Evolutionary conservation across 1,140 invertebrate genomes (phyloP).

Genomic region (Bombus confusus): DNA sequence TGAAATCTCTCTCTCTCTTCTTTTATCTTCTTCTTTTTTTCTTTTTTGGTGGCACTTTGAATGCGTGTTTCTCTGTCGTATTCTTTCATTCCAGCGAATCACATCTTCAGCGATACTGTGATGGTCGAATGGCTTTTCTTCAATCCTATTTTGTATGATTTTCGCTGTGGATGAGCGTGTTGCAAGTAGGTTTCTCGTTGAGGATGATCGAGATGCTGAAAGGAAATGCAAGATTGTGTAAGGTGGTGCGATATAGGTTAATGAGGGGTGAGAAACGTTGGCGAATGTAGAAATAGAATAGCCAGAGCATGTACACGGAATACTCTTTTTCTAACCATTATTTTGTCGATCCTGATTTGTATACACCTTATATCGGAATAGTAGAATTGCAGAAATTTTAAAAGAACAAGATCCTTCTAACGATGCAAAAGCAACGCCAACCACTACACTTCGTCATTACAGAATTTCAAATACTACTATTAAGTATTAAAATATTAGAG

Average conservation of each 20-base stretch:
- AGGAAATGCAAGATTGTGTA: background rate
- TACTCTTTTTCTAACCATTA: background rate
- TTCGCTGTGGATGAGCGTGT: background rate
- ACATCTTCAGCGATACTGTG: background rate
- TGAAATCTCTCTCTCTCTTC: background rate
- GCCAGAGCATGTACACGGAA: background rate
- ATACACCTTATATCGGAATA: too few species aligned
- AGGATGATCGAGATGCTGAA: background rate
- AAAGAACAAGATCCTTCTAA: background rate
- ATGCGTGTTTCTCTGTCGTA: background rate
- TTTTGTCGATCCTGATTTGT: background rate
- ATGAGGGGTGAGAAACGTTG: background rate
- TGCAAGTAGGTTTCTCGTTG: background rate
- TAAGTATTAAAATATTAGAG: too few species aligned
- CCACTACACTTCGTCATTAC: too few species aligned
- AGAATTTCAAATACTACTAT: too few species aligned
- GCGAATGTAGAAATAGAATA: background rate
- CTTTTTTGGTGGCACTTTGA: background rate
- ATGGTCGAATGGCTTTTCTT: too few species aligned
- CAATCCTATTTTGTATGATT: background rate
- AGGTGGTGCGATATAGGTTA: background rate
- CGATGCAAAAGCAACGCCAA: too few species aligned
- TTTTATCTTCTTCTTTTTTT: background rate
- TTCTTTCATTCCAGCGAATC: background rate
- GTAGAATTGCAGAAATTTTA: background rate